Evolutionary conservation across 1,140 invertebrate genomes (phyloP), one percentile per base, ranked within the genome.

Genomic region (Lucilia cuprina): DNA sequence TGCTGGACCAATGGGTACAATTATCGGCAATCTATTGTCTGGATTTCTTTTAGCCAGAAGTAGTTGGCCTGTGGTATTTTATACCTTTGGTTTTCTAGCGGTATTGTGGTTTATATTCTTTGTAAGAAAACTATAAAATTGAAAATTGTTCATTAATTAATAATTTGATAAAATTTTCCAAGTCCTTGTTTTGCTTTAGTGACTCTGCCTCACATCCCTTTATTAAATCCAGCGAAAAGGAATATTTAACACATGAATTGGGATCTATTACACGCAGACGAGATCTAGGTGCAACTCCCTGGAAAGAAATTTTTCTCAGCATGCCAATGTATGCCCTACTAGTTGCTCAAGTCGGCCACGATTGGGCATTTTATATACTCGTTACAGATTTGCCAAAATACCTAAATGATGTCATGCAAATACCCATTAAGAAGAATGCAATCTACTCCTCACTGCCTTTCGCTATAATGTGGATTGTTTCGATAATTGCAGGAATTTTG

Each of bases 311-410:
- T 30, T 91, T 98, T 0, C 95, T 94, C 10, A 98, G 96, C 3
- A 91, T 93, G 13, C 95, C 96, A 3, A 92, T 96, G 25, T 95
- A 95, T 93, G 95, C 95, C 0, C 89, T 96, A n/a, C 92, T 96
- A 2, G 92, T 93, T 77, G 95, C 96, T 10, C 92, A 92, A 85
- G 93, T 97, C 87, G 96, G 96, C 13, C 96, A 98, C 91, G 97
- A 98, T 91, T 99, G 97, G 97, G 97, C 96, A 47, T 97, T 98
- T 90, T 98, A 98, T 89, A 98, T 97, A 1, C 96, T 98, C 93
- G 94, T 98, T 0, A 98, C 96, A 8, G 96, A 97, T 90, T 91
- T 99, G 21, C 98, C 98, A 1, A 97, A 96, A 93, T 99, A 98
- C 91, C 96, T 99, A 94, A 95, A 95, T 86, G 95, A 96, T 89